Evolutionary conservation across 2,797 vertebrate genomes (phyloP), one percentile per base, ranked within the genome.

Genomic region (Tadarida brasiliensis): DNA sequence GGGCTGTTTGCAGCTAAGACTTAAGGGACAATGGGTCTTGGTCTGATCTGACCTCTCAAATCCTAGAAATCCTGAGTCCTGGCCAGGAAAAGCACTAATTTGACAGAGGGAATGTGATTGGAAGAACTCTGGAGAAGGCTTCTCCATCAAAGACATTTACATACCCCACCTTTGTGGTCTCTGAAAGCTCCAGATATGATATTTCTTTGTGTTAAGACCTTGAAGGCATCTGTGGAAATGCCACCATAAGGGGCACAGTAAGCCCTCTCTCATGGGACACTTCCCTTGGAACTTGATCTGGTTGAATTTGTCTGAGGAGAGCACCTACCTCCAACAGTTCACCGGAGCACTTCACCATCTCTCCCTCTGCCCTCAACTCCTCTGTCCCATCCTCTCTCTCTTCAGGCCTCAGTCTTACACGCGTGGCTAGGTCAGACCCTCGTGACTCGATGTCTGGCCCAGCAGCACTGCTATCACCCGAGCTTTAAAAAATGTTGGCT

Each of bases 71-170:
- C 33, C 71, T n/a, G 39, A n/a, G 35, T 35, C 24, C 71, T 74
- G 47, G 9, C 4, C 67, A 90, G 67, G 33, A 71, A 67, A 90
- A 65, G 5, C 33, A 81, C 26, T 35, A 30, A 71, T 73, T 92
- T 82, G 70, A 90, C 49, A 90, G 30, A 90, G 22, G 3, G n/a
- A 63, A 77, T 70, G 5, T 54, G 57, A 76, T 35, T 93, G n/a
- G 51, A 82, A 81, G 59, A 89, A 90, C 19, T 77, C 87, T 84
- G 44, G 56, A 67, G 76, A 95, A 78, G 54, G 17, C 54, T 85
- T 74, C 57, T 76, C 17, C 47, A 54, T 39, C 33, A 84, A 68
- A 96, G n/a, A 70, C 14, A 35, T 91, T 56, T 74, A 7, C 39
- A 76, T 26, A 73, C 30, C 2, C 56, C 3, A 78, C 12, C 7